Base-by-base conservation (phyloP, 2,797 vertebrate genomes). In the Falco concolor region DNA sequence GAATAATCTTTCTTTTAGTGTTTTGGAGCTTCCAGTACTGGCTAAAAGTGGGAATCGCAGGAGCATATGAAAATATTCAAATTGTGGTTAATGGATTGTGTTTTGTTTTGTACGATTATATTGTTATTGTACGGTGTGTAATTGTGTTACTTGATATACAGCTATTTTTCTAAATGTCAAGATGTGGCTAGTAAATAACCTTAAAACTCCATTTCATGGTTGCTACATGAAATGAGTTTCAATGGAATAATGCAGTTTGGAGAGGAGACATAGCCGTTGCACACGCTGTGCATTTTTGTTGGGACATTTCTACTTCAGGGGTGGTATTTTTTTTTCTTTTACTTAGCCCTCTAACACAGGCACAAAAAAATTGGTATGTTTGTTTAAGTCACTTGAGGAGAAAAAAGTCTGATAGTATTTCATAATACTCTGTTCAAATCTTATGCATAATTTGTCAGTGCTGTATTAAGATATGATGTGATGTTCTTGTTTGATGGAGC, bases 141-240 rank as follows among this genome's bases (percentile, higher is more conserved):
- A 94, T 44, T 81, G 42, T 95, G 94, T 89, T 93, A 96, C 42
- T 86, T 91, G 78, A 95, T 95, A 93, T 54, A 67, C 24, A 93
- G 47, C 75, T 96, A 83, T 96, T 95, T 93, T 92, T 81, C 72
- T 91, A 82, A 94, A 95, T 89, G 94, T 86, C 91, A 91, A 93
- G 50, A 92, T 95, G 91, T 85, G 88, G 76, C 86, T 95, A 54
- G 47, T 87, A 76, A 93, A 84, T 73, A 93, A 94, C 53, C 36
- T 60, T 90, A 72, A 70, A 95, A 96, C 23, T 87, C 42, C 49
- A 59, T 34, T 86, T 89, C 80, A 83, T 84, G 27, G 52, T 94
- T 89, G 54, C 77, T 91, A 60, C 60, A 86, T 47, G 49, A 78
- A 94, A 76, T 73, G 9, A 88, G 45, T 94, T 97, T 82, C 76